phyloP scores from a whole-genome alignment of 2,797 vertebrate species.

The Lepilemur septentrionalis region DNA sequence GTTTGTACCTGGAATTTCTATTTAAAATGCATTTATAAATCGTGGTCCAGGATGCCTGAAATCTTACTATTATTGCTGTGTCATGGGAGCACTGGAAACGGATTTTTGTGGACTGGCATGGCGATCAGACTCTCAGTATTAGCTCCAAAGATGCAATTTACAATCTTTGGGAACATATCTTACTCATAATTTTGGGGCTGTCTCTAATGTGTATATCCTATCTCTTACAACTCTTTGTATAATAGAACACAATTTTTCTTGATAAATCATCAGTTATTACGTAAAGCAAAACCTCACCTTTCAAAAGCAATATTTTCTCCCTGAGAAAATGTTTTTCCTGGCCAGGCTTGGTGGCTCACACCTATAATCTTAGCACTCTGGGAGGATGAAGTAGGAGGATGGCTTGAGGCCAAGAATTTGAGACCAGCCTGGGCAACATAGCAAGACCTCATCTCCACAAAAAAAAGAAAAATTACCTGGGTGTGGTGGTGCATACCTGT shows the following conservation, averaged over 20 bases:
- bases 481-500: too few relatives aligned
- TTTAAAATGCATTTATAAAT: neutral
- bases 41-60: neutral
- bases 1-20: neutral
- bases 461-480: too few relatives aligned
- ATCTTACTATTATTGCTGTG: neutral
- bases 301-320: neutral
- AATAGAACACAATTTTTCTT: neutral
- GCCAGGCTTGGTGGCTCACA: too few relatives aligned
- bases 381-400: too few relatives aligned
- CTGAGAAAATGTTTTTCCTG: neutral
- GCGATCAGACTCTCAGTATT: neutral
- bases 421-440: too few relatives aligned
- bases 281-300: slow-evolving; percentile 3
- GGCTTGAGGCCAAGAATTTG: too few relatives aligned
- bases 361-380: too few relatives aligned
- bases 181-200: neutral
- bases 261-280: neutral
- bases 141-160: neutral
- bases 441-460: too few relatives aligned
- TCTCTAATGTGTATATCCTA: neutral
- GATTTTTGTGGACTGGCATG: neutral
- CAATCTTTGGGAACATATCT: neutral
- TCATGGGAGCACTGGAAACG: neutral
- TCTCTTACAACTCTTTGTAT: neutral